phyloP scores from a whole-genome alignment of 64 coral and sea anemone genomes.

The Pocillopora damicornis region DNA sequence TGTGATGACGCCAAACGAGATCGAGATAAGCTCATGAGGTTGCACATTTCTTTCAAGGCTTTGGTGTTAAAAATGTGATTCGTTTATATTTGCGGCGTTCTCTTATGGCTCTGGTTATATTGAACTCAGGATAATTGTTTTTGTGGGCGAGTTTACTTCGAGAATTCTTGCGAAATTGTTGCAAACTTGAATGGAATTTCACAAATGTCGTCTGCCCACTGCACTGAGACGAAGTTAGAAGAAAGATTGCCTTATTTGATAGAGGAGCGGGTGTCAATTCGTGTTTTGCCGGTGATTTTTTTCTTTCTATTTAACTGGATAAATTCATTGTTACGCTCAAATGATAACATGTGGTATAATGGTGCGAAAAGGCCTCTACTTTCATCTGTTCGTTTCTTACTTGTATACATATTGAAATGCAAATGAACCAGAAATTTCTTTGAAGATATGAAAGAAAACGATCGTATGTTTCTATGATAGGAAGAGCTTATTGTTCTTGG shows the following conservation, averaged over 20 bases:
- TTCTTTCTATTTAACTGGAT: too few species aligned
- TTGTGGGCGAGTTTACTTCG: neutral
- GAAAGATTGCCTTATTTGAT: neutral
- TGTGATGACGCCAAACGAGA: neutral
- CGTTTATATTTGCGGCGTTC: neutral
- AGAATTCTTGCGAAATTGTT: neutral
- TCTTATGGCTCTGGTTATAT: neutral
- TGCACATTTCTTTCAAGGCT: neutral
- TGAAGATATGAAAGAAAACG: too few species aligned
- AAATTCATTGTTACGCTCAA: neutral
- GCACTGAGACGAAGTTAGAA: neutral
- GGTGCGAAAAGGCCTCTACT: constrained; percentile 10
- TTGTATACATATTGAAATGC: constrained; percentile 27
- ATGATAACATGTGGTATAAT: constrained; percentile 24
- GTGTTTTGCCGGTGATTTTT: neutral
- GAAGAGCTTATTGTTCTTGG: neutral
- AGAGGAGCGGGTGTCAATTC: too few species aligned
- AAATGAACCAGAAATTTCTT: constrained; percentile 8
- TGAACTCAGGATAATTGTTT: neutral
- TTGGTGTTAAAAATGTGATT: neutral
- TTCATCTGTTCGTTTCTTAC: neutral
- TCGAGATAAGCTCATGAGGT: neutral
- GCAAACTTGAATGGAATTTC: constrained; percentile 1
- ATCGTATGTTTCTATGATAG: neutral
- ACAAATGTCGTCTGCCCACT: neutral